These are phyloP conservation scores for Glossophaga mutica DNA, from an alignment of 2,797 vertebrate genomes.

Conservation along the genomic window DNA sequence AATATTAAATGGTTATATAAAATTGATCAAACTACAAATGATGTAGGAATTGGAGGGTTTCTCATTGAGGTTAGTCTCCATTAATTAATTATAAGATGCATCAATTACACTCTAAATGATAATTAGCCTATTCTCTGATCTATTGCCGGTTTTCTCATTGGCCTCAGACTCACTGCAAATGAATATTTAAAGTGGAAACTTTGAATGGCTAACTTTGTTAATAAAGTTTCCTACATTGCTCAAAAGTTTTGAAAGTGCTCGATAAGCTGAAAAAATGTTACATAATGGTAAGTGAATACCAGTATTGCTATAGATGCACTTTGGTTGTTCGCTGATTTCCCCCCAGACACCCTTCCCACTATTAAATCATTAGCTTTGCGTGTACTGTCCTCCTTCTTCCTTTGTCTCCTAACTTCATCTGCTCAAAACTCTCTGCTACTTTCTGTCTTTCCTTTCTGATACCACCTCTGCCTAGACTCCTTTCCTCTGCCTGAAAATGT, in stretches of 20 bases:
- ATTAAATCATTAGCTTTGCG: not conserved
- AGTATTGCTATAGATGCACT: not conserved
- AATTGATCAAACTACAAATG: constrained; percentile 53
- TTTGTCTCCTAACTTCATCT: not conserved
- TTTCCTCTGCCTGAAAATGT: not conserved
- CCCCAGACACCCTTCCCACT: not conserved
- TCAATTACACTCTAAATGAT: constrained; percentile 61
- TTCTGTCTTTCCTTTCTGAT: not conserved
- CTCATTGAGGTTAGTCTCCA: constrained; percentile 41
- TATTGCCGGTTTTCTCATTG: constrained; percentile 46
- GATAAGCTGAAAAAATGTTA: not conserved
- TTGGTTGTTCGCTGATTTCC: not conserved
- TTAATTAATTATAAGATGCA: constrained; percentile 67
- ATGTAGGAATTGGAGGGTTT: constrained; percentile 28
- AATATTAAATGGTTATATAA: constrained; percentile 49
- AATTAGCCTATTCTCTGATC: constrained; percentile 58
- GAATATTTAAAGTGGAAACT: constrained; percentile 44
- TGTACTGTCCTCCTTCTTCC: not conserved
- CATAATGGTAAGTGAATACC: not conserved
- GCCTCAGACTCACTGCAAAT: constrained; percentile 24
- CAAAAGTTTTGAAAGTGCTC: not conserved
- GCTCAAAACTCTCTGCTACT: not conserved
- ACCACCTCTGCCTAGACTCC: not conserved
- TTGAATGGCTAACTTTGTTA: not conserved
- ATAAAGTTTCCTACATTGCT: not conserved